A percentile compares a stretch with the other conserved stretches of the same genome.
These are phyloP conservation scores for Sciurus niger DNA, from an alignment of 2,113 vertebrate genomes.

Conservation along the genomic window DNA sequence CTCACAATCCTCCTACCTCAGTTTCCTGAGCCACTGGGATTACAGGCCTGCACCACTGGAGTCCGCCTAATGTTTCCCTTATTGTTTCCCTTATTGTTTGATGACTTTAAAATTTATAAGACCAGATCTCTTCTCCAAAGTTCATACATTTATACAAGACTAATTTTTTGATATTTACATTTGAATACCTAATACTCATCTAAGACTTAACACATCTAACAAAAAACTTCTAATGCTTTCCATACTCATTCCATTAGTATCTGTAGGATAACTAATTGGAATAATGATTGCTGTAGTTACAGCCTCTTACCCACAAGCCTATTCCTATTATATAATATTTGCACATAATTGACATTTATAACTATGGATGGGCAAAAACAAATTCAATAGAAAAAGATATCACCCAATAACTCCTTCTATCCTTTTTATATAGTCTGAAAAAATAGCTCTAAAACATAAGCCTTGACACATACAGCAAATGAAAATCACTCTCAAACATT, in stretches of 20 bases:
- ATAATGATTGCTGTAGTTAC: background rate
- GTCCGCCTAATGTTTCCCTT: no score
- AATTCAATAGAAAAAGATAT: background rate
- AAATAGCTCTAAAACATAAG: background rate
- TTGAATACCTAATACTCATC: background rate
- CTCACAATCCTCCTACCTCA: no score
- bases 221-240: background rate
- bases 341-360: background rate
- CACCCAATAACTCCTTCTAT: background rate
- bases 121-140: background rate
- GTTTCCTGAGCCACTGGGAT: no score
- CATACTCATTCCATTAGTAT: background rate
- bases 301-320: background rate
- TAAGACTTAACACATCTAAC: background rate
- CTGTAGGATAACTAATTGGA: slow-evolving; percentile 9
- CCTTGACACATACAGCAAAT: background rate
- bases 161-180: background rate
- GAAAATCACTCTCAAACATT: background rate
- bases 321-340: background rate
- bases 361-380: background rate
- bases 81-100: no score
- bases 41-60: no score
- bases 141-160: background rate
- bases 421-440: background rate
- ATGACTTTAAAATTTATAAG: background rate